Evolutionary conservation across 2,888 invertebrate species (phyloP), one percentile per base, ranked within the genome.

Genomic region (Hemicrepidius hirtus): DNA sequence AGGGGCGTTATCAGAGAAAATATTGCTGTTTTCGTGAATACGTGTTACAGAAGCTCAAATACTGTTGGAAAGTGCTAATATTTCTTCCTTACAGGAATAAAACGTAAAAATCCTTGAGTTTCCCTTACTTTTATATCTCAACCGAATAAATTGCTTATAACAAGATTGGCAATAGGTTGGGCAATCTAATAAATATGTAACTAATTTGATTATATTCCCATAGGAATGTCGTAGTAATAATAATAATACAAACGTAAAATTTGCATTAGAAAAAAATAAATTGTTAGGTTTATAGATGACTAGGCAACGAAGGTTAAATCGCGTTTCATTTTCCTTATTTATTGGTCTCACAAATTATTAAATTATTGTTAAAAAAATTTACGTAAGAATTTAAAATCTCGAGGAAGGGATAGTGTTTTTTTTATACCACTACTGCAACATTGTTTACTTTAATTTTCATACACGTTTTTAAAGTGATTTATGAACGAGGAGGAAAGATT

Each of bases 1-100:
- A 46, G 46, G 46, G 46, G 46, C 46, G 46, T 46, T 46, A 46
- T 46, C 46, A 10, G 10, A 9, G 46, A 46, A 46, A 46, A 46
- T 46, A 46, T 46, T 46, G 46, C 46, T 46, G 3, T 46, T 44
- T 20, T 16, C 46, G 16, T 46, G 18, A 18, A 46, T 46, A 16
- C 18, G 7, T 46, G 46, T 9, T 18, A 2, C 16, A 16, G 7
- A 20, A 46, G 41, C 32, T 32, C 32, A 32, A 32, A 5, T 32
- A 32, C 32, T 9, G 32, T 32, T 32, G 1, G 7, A 32, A 32
- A 32, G 32, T 32, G 32, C 32, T 32, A 32, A 32, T 32, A 32
- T 32, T 32, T 32, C 32, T 32, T 32, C 9, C 9, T 2, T 9
- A 32, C n/a, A n/a, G n/a, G n/a, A n/a, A n/a, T n/a, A n/a, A n/a